Percentiles rank a stretch among this genome's conserved stretches.
Conservation (phyloP, 2,888 invertebrate species). For the Formica aserva region DNA sequence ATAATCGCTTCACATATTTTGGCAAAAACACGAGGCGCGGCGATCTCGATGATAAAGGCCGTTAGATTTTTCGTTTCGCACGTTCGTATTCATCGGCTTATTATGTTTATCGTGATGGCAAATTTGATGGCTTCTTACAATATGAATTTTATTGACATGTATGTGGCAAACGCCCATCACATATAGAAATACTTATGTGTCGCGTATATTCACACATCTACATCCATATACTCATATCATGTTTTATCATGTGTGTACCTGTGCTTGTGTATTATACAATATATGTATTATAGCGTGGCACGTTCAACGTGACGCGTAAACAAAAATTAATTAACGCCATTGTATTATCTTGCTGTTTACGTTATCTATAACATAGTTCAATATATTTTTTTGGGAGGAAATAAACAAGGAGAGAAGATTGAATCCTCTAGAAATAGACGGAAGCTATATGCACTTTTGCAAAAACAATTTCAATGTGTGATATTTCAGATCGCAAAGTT, state of each 20-base stretch:
- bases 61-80: not conserved
- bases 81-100: not conserved
- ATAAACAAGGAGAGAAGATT: not conserved
- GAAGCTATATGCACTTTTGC: not conserved
- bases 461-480: not conserved
- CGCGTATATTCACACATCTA: conserved; percentile 62
- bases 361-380: not conserved
- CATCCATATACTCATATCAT: conserved; percentile 56
- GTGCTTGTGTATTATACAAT: conserved; percentile 62
- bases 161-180: conserved; percentile 45
- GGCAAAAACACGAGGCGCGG: not conserved
- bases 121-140: conserved; percentile 39
- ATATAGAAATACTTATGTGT: conserved; percentile 50
- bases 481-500: not conserved
- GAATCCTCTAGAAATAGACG: not conserved
- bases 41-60: not conserved
- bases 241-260: conserved; percentile 38
- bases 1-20: not conserved
- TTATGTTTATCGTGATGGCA: conserved; percentile 6
- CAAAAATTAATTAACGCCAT: conserved; percentile 56
- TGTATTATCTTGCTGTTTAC: conserved; percentile 28
- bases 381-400: not conserved
- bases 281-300: conserved; percentile 56
- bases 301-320: conserved; percentile 72
- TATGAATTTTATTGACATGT: conserved; percentile 51